Base-by-base conservation (phyloP, 2,888 invertebrate species). In the Dicyrtomina minuta region DNA sequence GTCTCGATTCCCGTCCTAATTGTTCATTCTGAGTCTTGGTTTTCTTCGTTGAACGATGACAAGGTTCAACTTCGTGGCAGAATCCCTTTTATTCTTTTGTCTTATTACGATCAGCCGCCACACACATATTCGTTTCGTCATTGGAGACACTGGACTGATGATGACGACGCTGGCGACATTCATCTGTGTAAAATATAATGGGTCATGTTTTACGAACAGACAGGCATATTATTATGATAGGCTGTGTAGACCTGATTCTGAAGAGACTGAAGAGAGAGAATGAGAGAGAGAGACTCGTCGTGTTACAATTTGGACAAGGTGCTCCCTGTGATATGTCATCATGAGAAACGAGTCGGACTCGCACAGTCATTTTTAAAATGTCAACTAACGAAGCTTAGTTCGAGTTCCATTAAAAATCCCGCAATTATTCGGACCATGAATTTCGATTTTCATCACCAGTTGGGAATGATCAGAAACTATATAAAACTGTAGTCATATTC, bases 11-110 rank as follows among this genome's bases (percentile, higher is more conserved):
- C 46, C n/a, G 46, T 22, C 58, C 39, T 72, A 70, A 72, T 72
- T 72, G 70, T 72, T 70, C 53, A 69, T 70, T 67, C 72, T 39
- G 55, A 60, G 49, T 72, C 33, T 51, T 56, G 69, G 58, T 39
- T 20, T 20, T n/a, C 6, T 3, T 5, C 20, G 39, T 17, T n/a
- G 20, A 59, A 71, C 43, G 72, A 72, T 70, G 72, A 72, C 70
- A 72, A 68, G 70, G 64, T 70, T 72, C 22, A 61, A 56, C 53
- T 62, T 62, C 39, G 60, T 72, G 67, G 65, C 44, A 68, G 68
- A 72, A 67, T 59, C 49, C 53, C 49, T 56, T 64, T 65, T 58
- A 60, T 71, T 68, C 68, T 67, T 66, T 43, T 65, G 61, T 49
- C 69, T 65, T 70, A 67, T 70, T 59, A 53, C 62, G 49, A 51